Evolutionary conservation across 37 sponge, comb jelly and placozoan species (phyloP).

Genomic region (Haliclona indistincta): DNA sequence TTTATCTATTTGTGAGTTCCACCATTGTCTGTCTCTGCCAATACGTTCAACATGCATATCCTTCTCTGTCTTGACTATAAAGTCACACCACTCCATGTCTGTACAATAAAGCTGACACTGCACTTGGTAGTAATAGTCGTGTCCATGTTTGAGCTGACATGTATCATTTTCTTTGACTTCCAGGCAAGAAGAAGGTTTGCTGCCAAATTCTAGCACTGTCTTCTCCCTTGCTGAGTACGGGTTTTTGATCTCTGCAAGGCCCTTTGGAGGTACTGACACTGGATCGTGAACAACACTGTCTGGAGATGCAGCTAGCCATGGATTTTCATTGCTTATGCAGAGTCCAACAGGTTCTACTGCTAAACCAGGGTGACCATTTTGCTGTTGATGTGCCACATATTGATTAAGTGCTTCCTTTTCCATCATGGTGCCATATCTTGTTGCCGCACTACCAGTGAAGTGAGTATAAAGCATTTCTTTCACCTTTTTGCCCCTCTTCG

Average conservation of each 20-base stretch:
- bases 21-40: neutral
- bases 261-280: neutral
- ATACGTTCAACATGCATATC: neutral
- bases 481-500: slow-evolving; percentile 16
- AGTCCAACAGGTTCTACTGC: neutral
- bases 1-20: neutral
- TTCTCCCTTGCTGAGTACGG: neutral
- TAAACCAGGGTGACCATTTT: neutral
- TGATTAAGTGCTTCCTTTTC: slow-evolving; percentile 3
- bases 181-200: neutral
- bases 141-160: neutral
- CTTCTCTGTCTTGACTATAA: neutral
- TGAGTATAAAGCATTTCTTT: slow-evolving; percentile 2
- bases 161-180: slow-evolving; percentile 1
- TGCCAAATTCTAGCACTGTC: neutral
- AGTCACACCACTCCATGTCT: slow-evolving; percentile 4
- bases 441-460: neutral
- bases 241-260: slow-evolving; percentile 28
- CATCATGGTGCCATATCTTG: neutral
- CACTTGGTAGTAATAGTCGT: slow-evolving; percentile 8
- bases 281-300: slow-evolving; percentile 27
- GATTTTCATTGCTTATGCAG: neutral
- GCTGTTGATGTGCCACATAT: slow-evolving; percentile 1
- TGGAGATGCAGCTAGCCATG: slow-evolving; percentile 15
- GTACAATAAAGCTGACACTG: neutral